phyloP scores from a whole-genome alignment of 2,797 vertebrate species.

The Lophura swinhoii region DNA sequence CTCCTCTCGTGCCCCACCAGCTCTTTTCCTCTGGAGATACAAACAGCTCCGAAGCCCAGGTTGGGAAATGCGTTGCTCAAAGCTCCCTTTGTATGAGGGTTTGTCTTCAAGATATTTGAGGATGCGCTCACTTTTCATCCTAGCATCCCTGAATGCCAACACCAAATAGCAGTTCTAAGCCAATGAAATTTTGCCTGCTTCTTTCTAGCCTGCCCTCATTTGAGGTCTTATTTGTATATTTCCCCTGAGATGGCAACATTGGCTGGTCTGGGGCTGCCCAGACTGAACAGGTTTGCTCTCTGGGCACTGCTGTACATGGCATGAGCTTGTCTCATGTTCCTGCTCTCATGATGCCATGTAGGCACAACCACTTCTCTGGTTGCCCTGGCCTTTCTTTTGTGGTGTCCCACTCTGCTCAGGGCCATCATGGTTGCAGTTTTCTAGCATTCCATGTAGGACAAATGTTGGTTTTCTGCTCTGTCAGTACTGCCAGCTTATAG shows the following conservation, averaged over 20 bases:
- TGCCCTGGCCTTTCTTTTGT: neutral
- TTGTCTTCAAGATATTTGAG: neutral
- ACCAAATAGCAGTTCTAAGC: neutral
- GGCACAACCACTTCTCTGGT: neutral
- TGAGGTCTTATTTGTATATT: neutral
- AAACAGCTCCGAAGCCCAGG: neutral
- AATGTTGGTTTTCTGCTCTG: neutral
- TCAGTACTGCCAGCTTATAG: neutral
- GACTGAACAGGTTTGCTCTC: neutral
- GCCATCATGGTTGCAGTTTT: neutral
- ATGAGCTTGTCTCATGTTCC: neutral
- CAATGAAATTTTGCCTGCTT: neutral
- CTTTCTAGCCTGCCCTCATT: neutral
- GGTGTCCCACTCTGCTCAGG: neutral
- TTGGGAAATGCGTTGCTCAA: neutral
- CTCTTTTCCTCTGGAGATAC: neutral
- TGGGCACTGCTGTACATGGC: neutral
- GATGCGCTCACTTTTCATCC: neutral
- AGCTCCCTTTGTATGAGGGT: neutral
- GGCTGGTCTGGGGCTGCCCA: neutral
- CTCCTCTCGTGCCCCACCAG: neutral
- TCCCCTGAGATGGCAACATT: neutral
- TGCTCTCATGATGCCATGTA: neutral
- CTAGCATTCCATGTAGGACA: fast-evolving
- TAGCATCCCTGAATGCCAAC: neutral